phyloP scores from a whole-genome alignment of 2,113 vertebrate species.

The Trochalopteron elliotii region DNA sequence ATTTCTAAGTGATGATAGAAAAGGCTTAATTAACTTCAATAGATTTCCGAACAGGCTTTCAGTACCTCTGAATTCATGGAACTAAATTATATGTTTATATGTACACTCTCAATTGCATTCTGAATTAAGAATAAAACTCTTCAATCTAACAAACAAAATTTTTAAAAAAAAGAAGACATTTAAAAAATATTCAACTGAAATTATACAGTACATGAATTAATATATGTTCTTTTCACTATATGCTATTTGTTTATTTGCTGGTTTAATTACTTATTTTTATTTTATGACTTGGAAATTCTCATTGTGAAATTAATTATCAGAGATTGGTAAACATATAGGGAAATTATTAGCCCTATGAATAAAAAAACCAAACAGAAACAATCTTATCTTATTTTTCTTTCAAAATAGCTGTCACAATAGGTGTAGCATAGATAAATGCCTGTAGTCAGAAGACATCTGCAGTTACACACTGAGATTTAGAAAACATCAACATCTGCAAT shows the following conservation, averaged over 20 bases:
- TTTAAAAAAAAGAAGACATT: background rate
- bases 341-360: background rate
- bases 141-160: background rate
- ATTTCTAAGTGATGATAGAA: background rate
- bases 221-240: background rate
- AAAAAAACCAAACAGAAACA: background rate
- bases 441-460: background rate
- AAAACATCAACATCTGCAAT: background rate
- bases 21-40: background rate
- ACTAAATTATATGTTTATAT: background rate
- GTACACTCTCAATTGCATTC: background rate
- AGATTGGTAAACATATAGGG: background rate
- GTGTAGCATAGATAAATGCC: background rate
- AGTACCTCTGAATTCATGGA: background rate
- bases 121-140: background rate
- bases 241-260: background rate
- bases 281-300: background rate
- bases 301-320: background rate
- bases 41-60: background rate
- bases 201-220: background rate
- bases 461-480: background rate
- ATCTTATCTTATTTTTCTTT: background rate
- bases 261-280: background rate
- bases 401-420: background rate
- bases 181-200: background rate